phyloP scores from a whole-genome alignment of 2,797 vertebrate species.

The Apogon hyalosoma region DNA sequence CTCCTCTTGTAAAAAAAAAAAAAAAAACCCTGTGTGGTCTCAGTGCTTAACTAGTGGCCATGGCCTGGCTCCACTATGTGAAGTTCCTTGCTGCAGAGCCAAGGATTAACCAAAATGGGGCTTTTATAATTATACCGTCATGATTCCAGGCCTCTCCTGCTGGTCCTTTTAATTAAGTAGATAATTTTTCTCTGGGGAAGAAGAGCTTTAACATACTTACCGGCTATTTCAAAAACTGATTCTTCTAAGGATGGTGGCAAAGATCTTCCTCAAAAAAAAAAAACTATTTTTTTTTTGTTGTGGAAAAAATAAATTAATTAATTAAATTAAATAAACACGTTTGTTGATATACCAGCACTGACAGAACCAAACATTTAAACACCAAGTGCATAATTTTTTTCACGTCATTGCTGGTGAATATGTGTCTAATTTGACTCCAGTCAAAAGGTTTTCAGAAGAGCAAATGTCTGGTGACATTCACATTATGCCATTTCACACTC shows the following conservation, averaged over 20 bases:
- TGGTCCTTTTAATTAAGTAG: slow-evolving; percentile 88
- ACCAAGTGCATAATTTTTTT: too few relatives aligned
- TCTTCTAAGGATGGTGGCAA: slow-evolving; percentile 51
- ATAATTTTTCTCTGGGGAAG: slow-evolving; percentile 82
- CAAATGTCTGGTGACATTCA: too few relatives aligned
- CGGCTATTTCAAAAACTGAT: slow-evolving; percentile 75
- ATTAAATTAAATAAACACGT: too few relatives aligned
- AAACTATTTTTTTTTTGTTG: slow-evolving; percentile 46
- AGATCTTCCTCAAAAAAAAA: slow-evolving; percentile 41
- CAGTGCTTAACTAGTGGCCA: slow-evolving; percentile 54
- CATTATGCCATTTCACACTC: too few relatives aligned
- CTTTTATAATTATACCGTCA: slow-evolving; percentile 87
- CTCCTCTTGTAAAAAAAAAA: slow-evolving; percentile 53
- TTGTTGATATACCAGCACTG: not conserved
- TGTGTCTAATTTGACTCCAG: too few relatives aligned
- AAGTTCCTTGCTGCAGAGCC: slow-evolving; percentile 72
- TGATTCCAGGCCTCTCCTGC: slow-evolving; percentile 85
- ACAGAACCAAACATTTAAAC: slow-evolving; percentile 20
- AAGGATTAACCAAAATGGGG: slow-evolving; percentile 82
- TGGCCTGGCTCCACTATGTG: slow-evolving; percentile 62
- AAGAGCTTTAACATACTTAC: slow-evolving; percentile 81
- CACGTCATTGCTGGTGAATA: not conserved
- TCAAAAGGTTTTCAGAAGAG: too few relatives aligned
- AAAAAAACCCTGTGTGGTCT: slow-evolving; percentile 69
- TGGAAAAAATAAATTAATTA: slow-evolving; percentile 11